Conservation (phyloP, 2,797 vertebrate genomes). For the Chaunax sp. region DNA sequence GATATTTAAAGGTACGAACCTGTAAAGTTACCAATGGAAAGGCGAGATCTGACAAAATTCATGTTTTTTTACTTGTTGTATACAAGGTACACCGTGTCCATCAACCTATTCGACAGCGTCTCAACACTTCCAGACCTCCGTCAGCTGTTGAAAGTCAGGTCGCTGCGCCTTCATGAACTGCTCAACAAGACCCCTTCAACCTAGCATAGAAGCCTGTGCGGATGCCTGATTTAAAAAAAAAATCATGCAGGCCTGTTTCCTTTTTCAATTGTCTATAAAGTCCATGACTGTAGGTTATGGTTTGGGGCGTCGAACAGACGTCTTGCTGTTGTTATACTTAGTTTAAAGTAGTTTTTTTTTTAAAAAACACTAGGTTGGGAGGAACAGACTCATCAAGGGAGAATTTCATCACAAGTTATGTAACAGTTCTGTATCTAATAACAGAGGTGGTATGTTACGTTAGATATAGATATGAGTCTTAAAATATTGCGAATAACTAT, state of each 20-base stretch:
- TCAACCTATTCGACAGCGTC: neutral
- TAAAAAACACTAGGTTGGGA: too few species aligned
- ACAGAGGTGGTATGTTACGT: neutral
- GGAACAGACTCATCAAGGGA: too few species aligned
- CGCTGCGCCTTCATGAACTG: neutral
- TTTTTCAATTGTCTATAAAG: neutral
- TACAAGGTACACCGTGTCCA: neutral
- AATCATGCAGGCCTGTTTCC: too few species aligned
- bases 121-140: rapidly evolving
- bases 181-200: neutral
- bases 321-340: too few species aligned
- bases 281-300: neutral
- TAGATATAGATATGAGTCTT: neutral
- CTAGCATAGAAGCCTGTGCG: neutral
- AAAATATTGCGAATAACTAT: neutral
- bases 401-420: neutral
- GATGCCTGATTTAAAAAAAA: conserved; percentile 46
- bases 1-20: conserved; percentile 64
- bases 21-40: conserved; percentile 53
- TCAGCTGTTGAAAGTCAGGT: conserved; percentile 64
- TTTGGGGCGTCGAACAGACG: too few species aligned
- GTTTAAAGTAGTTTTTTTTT: too few species aligned
- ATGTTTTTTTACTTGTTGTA: conserved; percentile 39
- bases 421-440: neutral
- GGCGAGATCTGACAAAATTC: conserved; percentile 73